Percentiles rank a stretch among this genome's conserved stretches.
Conservation (phyloP, 2,888 invertebrate genomes). For the Drosophila anomalata region DNA sequence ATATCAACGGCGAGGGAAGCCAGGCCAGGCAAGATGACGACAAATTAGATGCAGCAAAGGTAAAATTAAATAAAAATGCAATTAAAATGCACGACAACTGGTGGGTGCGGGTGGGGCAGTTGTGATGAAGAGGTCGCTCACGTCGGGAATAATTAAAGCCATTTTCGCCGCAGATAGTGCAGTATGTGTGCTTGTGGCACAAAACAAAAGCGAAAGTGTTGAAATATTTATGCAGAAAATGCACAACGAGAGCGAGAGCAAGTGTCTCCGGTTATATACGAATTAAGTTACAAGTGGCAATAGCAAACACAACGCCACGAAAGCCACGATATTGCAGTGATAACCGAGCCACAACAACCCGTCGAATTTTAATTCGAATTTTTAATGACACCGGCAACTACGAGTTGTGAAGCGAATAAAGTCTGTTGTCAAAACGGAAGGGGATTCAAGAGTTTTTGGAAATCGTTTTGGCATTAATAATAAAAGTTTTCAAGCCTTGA, state of each 20-base stretch:
- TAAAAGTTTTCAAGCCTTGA: not conserved
- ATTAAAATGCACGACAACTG: constrained; percentile 73
- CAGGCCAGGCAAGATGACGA: constrained; percentile 55
- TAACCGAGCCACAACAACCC: constrained; percentile 14
- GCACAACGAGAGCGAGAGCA: constrained; percentile 54
- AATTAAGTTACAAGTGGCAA: constrained; percentile 8
- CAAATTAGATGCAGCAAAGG: constrained; percentile 76
- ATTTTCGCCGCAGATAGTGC: constrained; percentile 41
- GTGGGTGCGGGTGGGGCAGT: constrained; percentile 19
- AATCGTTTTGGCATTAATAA: not conserved
- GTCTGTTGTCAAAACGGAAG: constrained; percentile 13
- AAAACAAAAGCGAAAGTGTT: constrained; percentile 80
- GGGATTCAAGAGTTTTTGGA: constrained; percentile 26
- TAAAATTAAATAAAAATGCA: constrained; percentile 76
- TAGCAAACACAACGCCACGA: constrained; percentile 6
- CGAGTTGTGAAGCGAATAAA: constrained; percentile 26
- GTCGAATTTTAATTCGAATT: constrained; percentile 63
- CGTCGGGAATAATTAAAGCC: constrained; percentile 72
- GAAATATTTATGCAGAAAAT: constrained; percentile 80
- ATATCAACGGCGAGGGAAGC: constrained; percentile 45
- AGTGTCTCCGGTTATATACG: constrained; percentile 50
- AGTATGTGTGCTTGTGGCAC: constrained; percentile 47
- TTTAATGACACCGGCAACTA: constrained; percentile 52
- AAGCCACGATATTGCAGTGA: constrained; percentile 5
- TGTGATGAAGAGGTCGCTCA: constrained; percentile 27